Evolutionary conservation across 2,113 vertebrate genomes (phyloP), one percentile per base, ranked within the genome.

Genomic region (Peromyscus californicus): DNA sequence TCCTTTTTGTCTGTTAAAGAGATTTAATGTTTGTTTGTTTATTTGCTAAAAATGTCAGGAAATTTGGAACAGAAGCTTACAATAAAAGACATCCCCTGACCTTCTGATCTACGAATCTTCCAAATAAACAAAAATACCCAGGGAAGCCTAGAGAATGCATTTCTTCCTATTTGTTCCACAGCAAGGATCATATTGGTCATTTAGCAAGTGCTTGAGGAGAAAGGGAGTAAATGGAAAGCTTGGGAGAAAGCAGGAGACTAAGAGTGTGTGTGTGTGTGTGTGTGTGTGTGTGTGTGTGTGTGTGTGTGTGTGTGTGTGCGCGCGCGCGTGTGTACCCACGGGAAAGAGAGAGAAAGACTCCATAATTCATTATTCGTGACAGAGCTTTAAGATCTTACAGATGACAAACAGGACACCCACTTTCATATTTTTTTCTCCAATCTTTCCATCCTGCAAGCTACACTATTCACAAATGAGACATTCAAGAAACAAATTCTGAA

Each of bases 31-130:
- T 88, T 48, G 3, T 13, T 31, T 78, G 8, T 51, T 22, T 22
- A n/a, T 22, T 82, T 57, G 94, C n/a, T 65, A 96, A 98, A 98
- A 98, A 98, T 84, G 95, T 98, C 98, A 98, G 98, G 98, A 98
- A 98, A 99, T 98, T 98, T 98, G 97, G 98, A 99, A 97, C 98
- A 99, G 98, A 98, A 98, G 98, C 19, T 91, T 98, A 98, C 95
- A 98, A 98, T 98, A 98, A 98, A 98, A 99, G 98, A 98, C 76
- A 51, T 98, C 98, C 98, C 96, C 72, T 98, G 98, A 98, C 98
- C 97, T 96, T 98, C 95, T 97, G 97, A 98, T 98, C 98, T 97
- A 98, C 98, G 98, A 98, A 98, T 97, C 97, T 97, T 97, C 98
- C 95, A 98, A 98, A 98, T 97, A 98, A 98, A 98, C 97, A 98